A percentile compares a stretch with the other conserved stretches of the same genome.
Evolutionary conservation across 2,797 vertebrate genomes (phyloP).

Genomic region (Sarcoramphus papa): DNA sequence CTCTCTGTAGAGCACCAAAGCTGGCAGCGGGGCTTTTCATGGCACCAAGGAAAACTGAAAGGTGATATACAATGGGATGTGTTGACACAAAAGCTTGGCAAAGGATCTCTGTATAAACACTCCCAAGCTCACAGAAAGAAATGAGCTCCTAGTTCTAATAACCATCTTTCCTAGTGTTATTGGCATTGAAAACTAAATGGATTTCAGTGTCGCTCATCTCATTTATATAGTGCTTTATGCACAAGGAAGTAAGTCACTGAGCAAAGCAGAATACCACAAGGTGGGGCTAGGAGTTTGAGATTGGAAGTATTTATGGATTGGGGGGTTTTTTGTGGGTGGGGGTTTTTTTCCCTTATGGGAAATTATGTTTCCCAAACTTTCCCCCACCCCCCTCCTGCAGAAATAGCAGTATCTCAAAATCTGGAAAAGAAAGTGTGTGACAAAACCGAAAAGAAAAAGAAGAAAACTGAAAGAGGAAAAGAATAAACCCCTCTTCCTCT

Average conservation of each 20-base stretch:
- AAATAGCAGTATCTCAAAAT: background rate
- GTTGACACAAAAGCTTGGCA: background rate
- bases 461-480: background rate
- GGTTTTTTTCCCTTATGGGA: background rate
- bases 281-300: background rate
- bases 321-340: background rate
- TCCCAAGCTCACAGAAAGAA: background rate
- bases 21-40: background rate
- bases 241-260: background rate
- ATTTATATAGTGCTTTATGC: background rate
- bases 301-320: background rate
- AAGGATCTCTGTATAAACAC: background rate
- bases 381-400: background rate
- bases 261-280: background rate
- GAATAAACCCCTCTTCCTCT: background rate
- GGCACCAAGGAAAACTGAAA: background rate
- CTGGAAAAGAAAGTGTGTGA: background rate
- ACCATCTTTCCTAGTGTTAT: background rate
- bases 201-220: background rate
- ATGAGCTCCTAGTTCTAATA: background rate
- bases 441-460: background rate
- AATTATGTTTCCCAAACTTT: background rate
- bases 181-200: background rate
- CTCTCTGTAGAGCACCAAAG: background rate
- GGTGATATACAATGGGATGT: fast-evolving